phyloP scores from a whole-genome alignment of 2,888 invertebrate genomes.

The Aplocera efformata region DNA sequence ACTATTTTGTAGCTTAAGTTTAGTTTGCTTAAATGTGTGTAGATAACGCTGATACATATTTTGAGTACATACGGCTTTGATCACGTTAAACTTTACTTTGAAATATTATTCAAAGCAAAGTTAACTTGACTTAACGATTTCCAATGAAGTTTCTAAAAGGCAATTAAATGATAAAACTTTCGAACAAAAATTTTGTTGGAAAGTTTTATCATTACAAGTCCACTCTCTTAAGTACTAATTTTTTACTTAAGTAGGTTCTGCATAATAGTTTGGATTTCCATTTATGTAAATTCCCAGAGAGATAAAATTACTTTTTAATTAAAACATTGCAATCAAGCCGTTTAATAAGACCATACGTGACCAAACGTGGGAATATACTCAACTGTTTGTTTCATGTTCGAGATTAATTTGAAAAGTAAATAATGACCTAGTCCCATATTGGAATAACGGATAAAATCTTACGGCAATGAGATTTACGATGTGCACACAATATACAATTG shows the following conservation, averaged over 20 bases:
- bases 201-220: no score
- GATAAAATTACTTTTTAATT: conserved; percentile 15
- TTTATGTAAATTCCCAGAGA: conserved; percentile 3
- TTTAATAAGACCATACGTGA: conserved; percentile 30
- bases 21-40: no score
- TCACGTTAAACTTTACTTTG: no score
- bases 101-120: no score
- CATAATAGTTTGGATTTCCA: not conserved
- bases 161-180: no score
- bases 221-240: no score
- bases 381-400: conserved; percentile 35
- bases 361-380: conserved; percentile 35
- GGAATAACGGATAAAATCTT: conserved; percentile 48
- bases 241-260: no score
- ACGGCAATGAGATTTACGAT: conserved; percentile 35
- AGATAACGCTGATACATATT: no score
- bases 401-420: conserved; percentile 59
- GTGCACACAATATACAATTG: conserved; percentile 37
- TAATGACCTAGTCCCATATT: conserved; percentile 44
- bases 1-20: not conserved
- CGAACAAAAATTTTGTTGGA: no score
- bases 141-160: no score
- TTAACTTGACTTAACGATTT: no score
- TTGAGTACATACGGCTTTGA: no score
- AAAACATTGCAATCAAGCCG: conserved; percentile 19